These are phyloP conservation scores for Takifugu ocellatus DNA, from an alignment of 2,797 vertebrate genomes.

Conservation along the genomic window DNA sequence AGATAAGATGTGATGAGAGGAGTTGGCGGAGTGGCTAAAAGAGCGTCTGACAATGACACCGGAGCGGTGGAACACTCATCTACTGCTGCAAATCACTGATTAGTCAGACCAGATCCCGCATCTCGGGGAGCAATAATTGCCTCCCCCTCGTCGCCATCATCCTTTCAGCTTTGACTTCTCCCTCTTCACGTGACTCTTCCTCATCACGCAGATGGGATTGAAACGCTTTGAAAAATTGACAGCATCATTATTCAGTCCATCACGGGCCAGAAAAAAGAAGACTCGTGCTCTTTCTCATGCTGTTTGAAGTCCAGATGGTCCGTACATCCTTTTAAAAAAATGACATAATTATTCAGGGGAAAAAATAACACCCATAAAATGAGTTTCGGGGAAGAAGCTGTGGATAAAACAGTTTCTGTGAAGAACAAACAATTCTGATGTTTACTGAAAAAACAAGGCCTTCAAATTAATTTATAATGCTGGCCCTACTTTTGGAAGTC, in stretches of 20 bases:
- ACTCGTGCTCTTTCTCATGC: constrained; percentile 51
- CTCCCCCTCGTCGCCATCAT: constrained; percentile 40
- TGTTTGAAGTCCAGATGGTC: constrained; percentile 70
- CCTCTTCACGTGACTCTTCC: constrained; percentile 74
- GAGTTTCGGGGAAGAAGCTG: constrained; percentile 32
- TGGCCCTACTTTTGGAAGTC: constrained; percentile 35
- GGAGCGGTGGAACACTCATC: constrained; percentile 16
- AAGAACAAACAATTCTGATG: constrained; percentile 42
- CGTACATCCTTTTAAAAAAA: constrained; percentile 32
- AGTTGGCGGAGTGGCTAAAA: constrained; percentile 31
- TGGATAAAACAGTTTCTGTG: constrained; percentile 38
- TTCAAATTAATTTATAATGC: constrained; percentile 41
- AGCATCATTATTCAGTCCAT: constrained; percentile 80
- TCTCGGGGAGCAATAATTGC: constrained; percentile 29
- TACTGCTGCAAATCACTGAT: constrained; percentile 12
- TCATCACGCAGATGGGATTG: constrained; percentile 77
- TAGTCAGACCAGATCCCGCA: constrained; percentile 27
- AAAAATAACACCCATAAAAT: constrained; percentile 48
- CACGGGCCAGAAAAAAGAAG: constrained; percentile 57
- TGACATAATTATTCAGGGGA: constrained; percentile 45
- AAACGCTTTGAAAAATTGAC: constrained; percentile 78
- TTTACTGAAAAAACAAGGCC: constrained; percentile 25
- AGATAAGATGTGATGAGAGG: neutral
- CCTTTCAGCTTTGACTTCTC: constrained; percentile 45
- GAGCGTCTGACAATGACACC: constrained; percentile 17